Evolutionary conservation across 2,888 invertebrate species (phyloP).

Genomic region (Eilema griseolum): DNA sequence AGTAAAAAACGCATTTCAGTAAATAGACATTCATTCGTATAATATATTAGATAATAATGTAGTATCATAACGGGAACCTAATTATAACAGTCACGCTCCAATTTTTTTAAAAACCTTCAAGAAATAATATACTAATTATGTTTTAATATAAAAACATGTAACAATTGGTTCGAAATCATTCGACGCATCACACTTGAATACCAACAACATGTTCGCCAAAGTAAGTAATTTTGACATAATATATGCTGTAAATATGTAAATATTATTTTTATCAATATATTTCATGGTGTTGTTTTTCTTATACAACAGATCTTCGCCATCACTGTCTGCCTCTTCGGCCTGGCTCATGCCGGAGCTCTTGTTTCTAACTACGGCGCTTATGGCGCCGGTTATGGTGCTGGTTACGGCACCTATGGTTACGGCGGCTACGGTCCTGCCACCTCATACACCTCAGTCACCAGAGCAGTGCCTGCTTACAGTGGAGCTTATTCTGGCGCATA

Average conservation of each 20-base stretch:
- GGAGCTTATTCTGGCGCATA: slow-evolving; percentile 16
- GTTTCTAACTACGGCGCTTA: slow-evolving; percentile 30
- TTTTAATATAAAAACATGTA: slow-evolving; percentile 69
- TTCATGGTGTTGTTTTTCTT: not conserved
- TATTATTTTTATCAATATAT: not conserved
- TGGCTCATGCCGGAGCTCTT: slow-evolving; percentile 50
- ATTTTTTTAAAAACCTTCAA: not conserved
- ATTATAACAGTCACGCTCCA: slow-evolving; percentile 3
- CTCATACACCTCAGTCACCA: slow-evolving; percentile 50
- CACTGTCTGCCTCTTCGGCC: slow-evolving; percentile 63
- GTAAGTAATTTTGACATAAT: slow-evolving; percentile 57
- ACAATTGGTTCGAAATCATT: slow-evolving; percentile 66
- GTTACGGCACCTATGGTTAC: slow-evolving; percentile 27
- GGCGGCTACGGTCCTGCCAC: slow-evolving; percentile 45
- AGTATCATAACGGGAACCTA: not conserved
- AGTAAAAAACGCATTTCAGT: not conserved
- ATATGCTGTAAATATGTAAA: not conserved
- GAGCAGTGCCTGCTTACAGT: slow-evolving; percentile 42
- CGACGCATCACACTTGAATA: slow-evolving; percentile 66
- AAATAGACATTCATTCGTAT: not conserved
- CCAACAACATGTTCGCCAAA: slow-evolving; percentile 71
- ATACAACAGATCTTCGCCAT: slow-evolving; percentile 58
- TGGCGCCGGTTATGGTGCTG: slow-evolving; percentile 22
- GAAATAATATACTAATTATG: not conserved
- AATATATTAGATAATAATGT: not conserved